Base-by-base conservation (phyloP, 1,140 invertebrate species). In the Arion vulgaris region DNA sequence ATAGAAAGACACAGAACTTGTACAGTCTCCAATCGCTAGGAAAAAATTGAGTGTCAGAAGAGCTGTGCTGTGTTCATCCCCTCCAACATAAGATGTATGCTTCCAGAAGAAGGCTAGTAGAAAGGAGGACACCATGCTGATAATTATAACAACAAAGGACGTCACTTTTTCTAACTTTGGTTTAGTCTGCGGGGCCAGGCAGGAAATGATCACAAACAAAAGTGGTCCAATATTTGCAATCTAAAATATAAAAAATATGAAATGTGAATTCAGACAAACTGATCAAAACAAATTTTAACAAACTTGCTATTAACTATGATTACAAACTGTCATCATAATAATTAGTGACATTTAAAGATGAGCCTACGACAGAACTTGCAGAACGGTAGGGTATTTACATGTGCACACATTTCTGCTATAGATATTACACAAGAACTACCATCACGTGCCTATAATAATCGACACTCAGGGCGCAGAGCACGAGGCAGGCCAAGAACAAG, bases 1-100 rank as follows among this genome's bases (percentile, higher is more conserved):
- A 89, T 97, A 95, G 90, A 97, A 98, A 0, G 94, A 93, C 38
- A 98, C 96, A 0, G 97, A 97, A 85, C 96, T 97, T 0, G 97
- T 98, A 89, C 97, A 97, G 82, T 97, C 97, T n/a, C 97, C 96
- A 0, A 97, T 89, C 0, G 96, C 95, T 49, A 96, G 94, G 71
- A 95, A 94, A 87, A 97, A 96, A 41, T 95, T 95, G 0, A 98
- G 87, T 26, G 94, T 87, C 11, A 98, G 93, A 2, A 98, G 93
- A 0, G 95, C 93, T 0, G 95, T 92, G n/a, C 96, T 97, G 84
- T 95, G 95, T 39, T 87, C 41, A 19, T 36, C 75, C 0, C 90
- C 94, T 11, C 92, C 93, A 39, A 97, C 45, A 11, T 87, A 41
- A 0, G 94, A 93, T 0, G 95, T 96, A 53, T 93, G 84, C n/a